Conservation (phyloP, 1,140 invertebrate species). For the Apis laboriosa region DNA sequence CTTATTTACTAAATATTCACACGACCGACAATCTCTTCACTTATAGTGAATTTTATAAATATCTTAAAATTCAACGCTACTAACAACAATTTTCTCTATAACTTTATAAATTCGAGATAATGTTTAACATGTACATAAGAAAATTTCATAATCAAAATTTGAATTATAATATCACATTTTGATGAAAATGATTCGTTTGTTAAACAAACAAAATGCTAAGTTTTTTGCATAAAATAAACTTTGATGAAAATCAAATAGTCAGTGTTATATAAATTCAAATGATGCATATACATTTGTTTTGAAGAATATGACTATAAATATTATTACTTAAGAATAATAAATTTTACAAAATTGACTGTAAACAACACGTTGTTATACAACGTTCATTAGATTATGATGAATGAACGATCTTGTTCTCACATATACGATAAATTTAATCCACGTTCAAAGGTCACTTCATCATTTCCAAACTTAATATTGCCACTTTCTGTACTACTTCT, state of each 20-base stretch:
- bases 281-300: not conserved
- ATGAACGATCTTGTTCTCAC: conserved; percentile 68
- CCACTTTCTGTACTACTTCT: conserved; percentile 58
- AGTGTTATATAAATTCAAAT: conserved; percentile 20
- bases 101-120: conserved; percentile 27
- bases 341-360: conserved; percentile 25
- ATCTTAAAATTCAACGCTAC: conserved; percentile 66
- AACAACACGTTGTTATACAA: conserved; percentile 1
- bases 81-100: conserved; percentile 40
- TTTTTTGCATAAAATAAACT: conserved; percentile 4
- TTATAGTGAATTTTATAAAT: conserved; percentile 58
- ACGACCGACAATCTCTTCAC: conserved; percentile 43
- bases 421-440: conserved; percentile 75
- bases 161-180: not conserved
- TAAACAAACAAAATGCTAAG: conserved; percentile 3
- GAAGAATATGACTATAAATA: not conserved
- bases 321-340: not conserved
- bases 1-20: conserved; percentile 15
- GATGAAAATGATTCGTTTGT: not conserved
- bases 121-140: conserved; percentile 22
- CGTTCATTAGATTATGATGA: conserved; percentile 62
- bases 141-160: conserved; percentile 30
- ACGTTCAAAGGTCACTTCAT: conserved; percentile 76
- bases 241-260: conserved; percentile 20
- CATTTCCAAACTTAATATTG: conserved; percentile 70